phyloP scores from a whole-genome alignment of 1,140 invertebrate species.

The Drosophila funebris region DNA sequence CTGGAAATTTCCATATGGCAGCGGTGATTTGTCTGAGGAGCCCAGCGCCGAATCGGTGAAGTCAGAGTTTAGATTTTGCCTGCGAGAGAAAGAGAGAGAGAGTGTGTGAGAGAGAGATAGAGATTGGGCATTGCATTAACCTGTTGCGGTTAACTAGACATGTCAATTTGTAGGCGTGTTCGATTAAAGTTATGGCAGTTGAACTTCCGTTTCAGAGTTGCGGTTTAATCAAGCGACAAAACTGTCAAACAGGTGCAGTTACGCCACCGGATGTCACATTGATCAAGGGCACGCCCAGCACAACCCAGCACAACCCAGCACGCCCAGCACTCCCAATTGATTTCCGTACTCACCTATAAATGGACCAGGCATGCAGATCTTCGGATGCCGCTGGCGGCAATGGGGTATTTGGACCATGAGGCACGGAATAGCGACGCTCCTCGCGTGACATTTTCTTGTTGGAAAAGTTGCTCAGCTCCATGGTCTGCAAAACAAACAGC shows the following conservation, averaged over 20 bases:
- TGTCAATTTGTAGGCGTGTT: constrained; percentile 49
- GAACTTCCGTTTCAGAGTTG: constrained; percentile 58
- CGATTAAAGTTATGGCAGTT: constrained; percentile 65
- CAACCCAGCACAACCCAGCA: too few species aligned
- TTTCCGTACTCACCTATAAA: constrained; percentile 89
- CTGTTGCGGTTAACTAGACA: constrained; percentile 63
- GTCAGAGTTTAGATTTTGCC: constrained; percentile 97
- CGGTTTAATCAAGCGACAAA: constrained; percentile 74
- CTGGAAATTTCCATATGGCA: constrained; percentile 97
- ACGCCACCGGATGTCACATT: constrained; percentile 39
- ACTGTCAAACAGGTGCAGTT: constrained; percentile 52
- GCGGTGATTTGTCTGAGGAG: constrained; percentile 93
- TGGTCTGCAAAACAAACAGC: constrained; percentile 68
- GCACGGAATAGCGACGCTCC: constrained; percentile 93
- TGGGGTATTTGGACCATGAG: constrained; percentile 87
- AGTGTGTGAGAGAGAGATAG: constrained; percentile 44
- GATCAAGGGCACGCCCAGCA: constrained; percentile 35
- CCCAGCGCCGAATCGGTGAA: constrained; percentile 96
- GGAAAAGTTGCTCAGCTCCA: constrained; percentile 83
- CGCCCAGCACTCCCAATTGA: not conserved
- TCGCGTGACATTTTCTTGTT: constrained; percentile 83
- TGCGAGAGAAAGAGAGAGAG: constrained; percentile 83
- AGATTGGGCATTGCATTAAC: constrained; percentile 26
- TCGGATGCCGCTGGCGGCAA: constrained; percentile 90
- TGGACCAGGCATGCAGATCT: constrained; percentile 97